Evolutionary conservation across 2,888 invertebrate species (phyloP), one percentile per base, ranked within the genome.

Genomic region (Morinoia aosen): DNA sequence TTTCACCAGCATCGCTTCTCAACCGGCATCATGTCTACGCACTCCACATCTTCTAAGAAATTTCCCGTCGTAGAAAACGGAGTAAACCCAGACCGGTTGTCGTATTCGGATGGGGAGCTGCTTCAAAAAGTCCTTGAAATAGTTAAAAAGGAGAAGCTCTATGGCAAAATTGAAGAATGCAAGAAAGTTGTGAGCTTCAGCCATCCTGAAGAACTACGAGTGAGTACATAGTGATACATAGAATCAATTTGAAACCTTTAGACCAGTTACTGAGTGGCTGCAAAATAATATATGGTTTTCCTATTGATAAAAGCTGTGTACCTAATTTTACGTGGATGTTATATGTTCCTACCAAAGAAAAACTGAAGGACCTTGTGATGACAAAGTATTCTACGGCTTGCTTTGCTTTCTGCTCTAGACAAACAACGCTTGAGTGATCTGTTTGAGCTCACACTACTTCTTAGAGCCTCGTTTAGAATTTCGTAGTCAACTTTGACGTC

Each of bases 161-260:
- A 96, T 57, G 96, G 95, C 14, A 96, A 96, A 12, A 90, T 96
- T 14, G 95, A 95, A 16, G 90, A 95, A 19, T 40, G 93, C 58
- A 91, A 96, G 48, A 96, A 96, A 58, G 96, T 96, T 88, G 96
- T 96, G 0, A 88, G 96, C n/a, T 96, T 96, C 90, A 96, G 93
- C 58, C 96, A 95, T 39, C 96, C 96, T 1, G 61, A 95, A 16
- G 96, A 96, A 33, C 88, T 96, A 7, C 40, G 95, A 95, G 96
- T 96, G 58, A 95, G 96, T 94, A 14, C 10, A 40, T 5, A 48
- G 48, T 4, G 48, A 48, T 48, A 48, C 48, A 5, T 48, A 48
- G 48, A 48, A 93, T 95, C 48, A 33, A 14, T 16, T 48, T 58
- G 58, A 58, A 16, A 76, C 5, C 48, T 48, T 48, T 48, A 48